Conservation (phyloP, 2,113 vertebrate species). For the Lamprologus sp. region DNA sequence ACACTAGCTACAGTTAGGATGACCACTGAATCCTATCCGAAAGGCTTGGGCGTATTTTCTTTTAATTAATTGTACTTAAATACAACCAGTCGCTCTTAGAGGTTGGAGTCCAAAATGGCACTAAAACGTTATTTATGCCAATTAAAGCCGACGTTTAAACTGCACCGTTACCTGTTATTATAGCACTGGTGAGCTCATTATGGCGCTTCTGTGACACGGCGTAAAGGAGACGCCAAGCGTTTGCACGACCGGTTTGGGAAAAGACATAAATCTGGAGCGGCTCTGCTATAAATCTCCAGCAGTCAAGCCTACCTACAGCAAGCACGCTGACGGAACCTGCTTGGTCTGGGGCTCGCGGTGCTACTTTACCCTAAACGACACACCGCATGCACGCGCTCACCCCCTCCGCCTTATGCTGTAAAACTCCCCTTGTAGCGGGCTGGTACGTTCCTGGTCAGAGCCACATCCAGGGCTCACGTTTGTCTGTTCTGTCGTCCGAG, state of each 20-base stretch:
- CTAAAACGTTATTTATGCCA: not conserved
- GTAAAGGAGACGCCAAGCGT: not conserved
- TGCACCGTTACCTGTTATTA: not conserved
- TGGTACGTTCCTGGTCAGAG: not conserved
- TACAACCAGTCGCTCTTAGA: not conserved
- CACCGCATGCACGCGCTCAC: conserved; percentile 1
- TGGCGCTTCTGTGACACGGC: not conserved
- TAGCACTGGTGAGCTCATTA: not conserved
- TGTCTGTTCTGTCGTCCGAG: not conserved
- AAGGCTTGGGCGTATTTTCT: not conserved
- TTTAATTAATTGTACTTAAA: not conserved
- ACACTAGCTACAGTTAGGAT: not conserved
- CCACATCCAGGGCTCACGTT: not conserved
- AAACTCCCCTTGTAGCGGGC: not conserved
- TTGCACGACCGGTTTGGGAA: not conserved
- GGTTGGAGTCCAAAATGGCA: not conserved
- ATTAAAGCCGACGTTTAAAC: not conserved
- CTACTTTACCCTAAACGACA: conserved; percentile 31
- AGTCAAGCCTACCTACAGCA: not conserved
- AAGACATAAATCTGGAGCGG: conserved; percentile 13
- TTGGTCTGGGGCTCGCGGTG: conserved; percentile 12
- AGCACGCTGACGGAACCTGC: conserved; percentile 14
- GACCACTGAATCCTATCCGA: not conserved
- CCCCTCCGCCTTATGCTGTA: not conserved
- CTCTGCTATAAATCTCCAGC: conserved; percentile 21